Base-by-base conservation (phyloP, 2,888 invertebrate species). In the Platycheirus rosarum region DNA sequence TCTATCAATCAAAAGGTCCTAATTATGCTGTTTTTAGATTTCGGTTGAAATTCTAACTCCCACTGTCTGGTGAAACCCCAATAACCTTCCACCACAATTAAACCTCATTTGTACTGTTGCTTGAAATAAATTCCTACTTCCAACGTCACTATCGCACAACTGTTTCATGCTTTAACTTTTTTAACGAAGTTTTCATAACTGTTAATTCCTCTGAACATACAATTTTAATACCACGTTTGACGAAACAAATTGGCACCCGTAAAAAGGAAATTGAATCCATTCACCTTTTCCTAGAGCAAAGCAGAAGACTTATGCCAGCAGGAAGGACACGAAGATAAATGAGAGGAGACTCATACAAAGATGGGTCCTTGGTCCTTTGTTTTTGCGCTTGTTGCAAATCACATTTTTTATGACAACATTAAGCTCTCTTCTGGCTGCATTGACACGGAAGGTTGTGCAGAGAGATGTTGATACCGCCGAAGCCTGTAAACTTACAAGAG, bases 221-320 rank as follows among this genome's bases (percentile, higher is more conserved):
- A 11, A 32, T 6, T 16, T 16, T 51, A 16, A 37, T 13, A 16
- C 20, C 18, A 55, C 32, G 62, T 68, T 68, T 53, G n/a, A 68
- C 29, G 37, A 55, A 69, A 65, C 55, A 69, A 74, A 74, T 79
- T 74, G 62, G 35, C n/a, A 29, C 44, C 44, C 53, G 49, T 75
- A 65, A 75, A 74, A 75, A 60, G 51, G 5, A 75, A 70, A 80
- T 75, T 80, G 55, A 60, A 63, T 71, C 49, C 48, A 37, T 73
- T 69, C 35, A 48, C 68, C 44, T 69, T 42, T n/a, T 29, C 8
- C 16, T 23, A 32, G 16, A 13, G 11, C 14, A n/a, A n/a, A 9
- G 16, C 6, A 35, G 9, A 18, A 32, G 26, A 55, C 13, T 13
- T 32, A 3, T 32, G 29, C 16, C 48, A 23, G 1, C 4, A 29